Evolutionary conservation across 2,888 invertebrate species (phyloP).

Genomic region (Pterobdella sp.): DNA sequence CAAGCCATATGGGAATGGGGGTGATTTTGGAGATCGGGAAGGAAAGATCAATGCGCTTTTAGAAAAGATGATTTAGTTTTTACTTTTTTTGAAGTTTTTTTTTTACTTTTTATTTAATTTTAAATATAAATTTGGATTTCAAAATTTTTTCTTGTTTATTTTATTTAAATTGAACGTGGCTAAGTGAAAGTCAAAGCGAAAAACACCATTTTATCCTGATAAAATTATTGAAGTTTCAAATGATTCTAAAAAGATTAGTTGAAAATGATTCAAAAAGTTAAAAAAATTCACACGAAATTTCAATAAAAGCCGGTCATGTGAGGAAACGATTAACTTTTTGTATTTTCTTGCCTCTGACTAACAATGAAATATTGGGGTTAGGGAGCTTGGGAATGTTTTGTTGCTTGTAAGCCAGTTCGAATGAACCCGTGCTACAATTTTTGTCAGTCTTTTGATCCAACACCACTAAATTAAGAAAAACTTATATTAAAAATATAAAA

Average conservation of each 20-base stretch:
- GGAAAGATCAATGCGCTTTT: slow-evolving; percentile 26
- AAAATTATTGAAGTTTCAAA: too few species aligned
- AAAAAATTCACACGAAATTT: too few species aligned
- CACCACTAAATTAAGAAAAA: slow-evolving; percentile 43
- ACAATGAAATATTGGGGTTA: slow-evolving; percentile 7
- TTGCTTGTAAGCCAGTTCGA: slow-evolving; percentile 49
- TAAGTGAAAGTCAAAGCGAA: too few species aligned
- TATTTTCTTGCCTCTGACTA: slow-evolving; percentile 29
- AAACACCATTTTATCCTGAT: too few species aligned
- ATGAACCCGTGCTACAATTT: slow-evolving; percentile 48
- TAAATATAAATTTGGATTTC: background rate
- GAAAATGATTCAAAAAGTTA: too few species aligned
- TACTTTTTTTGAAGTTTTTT: background rate
- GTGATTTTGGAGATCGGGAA: slow-evolving; percentile 22
- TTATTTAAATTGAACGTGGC: too few species aligned
- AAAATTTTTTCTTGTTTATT: too few species aligned
- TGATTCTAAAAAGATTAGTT: too few species aligned
- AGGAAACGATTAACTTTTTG: slow-evolving; percentile 20
- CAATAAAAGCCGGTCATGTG: too few species aligned
- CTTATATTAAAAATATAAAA: background rate
- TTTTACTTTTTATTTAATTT: background rate
- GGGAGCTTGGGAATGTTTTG: slow-evolving; percentile 44
- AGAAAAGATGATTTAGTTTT: slow-evolving; percentile 22
- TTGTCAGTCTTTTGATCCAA: slow-evolving; percentile 47
- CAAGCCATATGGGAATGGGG: slow-evolving; percentile 19